A percentile compares a stretch with the other conserved stretches of the same genome.
These are phyloP conservation scores for Pogonocichla stellata DNA, from an alignment of 2,113 vertebrate genomes.

Conservation along the genomic window DNA sequence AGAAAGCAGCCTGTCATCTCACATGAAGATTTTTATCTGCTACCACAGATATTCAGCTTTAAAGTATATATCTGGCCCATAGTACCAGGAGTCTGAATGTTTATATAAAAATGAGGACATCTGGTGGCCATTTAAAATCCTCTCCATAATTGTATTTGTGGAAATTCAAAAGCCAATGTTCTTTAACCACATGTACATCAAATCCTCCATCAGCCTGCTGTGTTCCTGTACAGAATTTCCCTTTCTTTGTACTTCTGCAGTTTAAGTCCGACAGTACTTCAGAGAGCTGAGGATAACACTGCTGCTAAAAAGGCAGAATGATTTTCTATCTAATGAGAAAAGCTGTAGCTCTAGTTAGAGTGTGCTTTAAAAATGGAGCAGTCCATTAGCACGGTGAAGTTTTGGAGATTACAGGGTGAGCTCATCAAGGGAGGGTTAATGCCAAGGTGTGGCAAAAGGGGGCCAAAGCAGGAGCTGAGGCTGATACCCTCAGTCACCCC, in stretches of 20 bases:
- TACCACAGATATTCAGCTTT: not conserved
- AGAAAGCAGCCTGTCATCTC: not conserved
- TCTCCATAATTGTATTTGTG: not conserved
- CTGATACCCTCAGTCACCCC: not conserved
- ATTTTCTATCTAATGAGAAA: not conserved
- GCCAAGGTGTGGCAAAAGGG: not conserved
- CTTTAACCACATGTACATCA: not conserved
- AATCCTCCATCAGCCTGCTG: not conserved
- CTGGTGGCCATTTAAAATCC: conserved; percentile 49
- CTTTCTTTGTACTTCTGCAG: not conserved
- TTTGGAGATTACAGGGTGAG: not conserved
- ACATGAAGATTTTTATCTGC: not conserved
- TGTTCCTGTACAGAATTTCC: not conserved
- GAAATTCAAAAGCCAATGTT: not conserved
- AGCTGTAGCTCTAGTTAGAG: not conserved
- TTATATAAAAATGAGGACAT: conserved; percentile 51
- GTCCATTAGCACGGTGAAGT: fast-evolving
- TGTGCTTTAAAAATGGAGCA: not conserved
- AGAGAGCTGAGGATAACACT: not conserved
- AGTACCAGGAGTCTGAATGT: not conserved
- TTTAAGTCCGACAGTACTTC: not conserved
- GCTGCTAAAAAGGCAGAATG: not conserved
- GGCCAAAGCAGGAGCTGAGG: not conserved
- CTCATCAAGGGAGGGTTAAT: not conserved
- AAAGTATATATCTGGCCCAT: not conserved